phyloP scores from a whole-genome alignment of 2,113 vertebrate genomes.

The Casuarius casuarius region DNA sequence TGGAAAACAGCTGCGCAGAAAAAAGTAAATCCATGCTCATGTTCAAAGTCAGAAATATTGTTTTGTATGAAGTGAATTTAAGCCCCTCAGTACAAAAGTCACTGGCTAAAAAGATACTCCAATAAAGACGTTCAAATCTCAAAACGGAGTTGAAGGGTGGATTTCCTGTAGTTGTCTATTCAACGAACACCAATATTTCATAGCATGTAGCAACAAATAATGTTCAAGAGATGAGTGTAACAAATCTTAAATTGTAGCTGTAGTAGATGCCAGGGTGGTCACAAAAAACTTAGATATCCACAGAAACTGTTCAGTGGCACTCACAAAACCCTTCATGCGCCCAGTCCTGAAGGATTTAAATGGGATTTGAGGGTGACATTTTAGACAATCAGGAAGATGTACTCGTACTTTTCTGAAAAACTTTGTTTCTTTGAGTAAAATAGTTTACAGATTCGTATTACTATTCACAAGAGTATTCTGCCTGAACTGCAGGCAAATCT shows the following conservation, averaged over 20 bases:
- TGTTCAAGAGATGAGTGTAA: background rate
- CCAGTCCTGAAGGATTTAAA: background rate
- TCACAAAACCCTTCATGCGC: background rate
- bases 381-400: background rate
- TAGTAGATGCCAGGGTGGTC: background rate
- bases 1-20: background rate
- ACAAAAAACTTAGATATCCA: background rate
- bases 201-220: background rate
- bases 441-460: background rate
- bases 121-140: slow-evolving; percentile 1
- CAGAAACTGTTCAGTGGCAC: background rate
- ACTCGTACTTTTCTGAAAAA: background rate
- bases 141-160: background rate
- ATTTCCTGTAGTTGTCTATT: background rate
- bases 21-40: background rate
- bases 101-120: background rate
- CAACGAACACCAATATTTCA: background rate
- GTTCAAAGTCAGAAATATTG: slow-evolving; percentile 1
- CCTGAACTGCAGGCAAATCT: background rate
- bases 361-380: background rate
- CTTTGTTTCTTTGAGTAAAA: background rate
- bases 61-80: background rate
- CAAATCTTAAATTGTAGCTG: background rate
- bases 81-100: background rate
- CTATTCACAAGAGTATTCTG: background rate